Base-by-base conservation (phyloP, 2,888 invertebrate genomes). In the Ormia ochracea region DNA sequence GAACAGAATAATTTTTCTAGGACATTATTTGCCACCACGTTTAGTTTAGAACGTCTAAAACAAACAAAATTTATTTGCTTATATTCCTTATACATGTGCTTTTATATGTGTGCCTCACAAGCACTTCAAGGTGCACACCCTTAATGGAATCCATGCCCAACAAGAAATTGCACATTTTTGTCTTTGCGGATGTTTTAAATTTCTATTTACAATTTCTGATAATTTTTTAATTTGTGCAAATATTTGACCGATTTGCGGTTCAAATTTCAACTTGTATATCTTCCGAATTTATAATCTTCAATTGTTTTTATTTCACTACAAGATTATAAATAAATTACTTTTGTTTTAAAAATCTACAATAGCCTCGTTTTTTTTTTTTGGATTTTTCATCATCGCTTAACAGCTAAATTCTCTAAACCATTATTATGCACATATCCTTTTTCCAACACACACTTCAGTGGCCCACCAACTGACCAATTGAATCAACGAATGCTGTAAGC, bases 201-300 rank as follows among this genome's bases (percentile, higher is more conserved):
- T 81, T 82, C 41, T 72, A 61, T 76, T 76, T 72, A 68, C 83
- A 81, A 82, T 82, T 83, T 82, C 59, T 86, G 86, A 86, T 87
- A 83, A 84, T 83, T 85, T 86, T 87, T 87, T 86, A 86, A 87
- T 87, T 85, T 87, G 83, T 84, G 83, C 78, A 83, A 87, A 87
- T 48, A 74, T 65, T 66, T 28, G 50, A 66, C 59, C 74, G 68
- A 80, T 76, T 80, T 80, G 72, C 33, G 80, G 76, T 50, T 56
- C 48, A 72, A 38, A 41, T 66, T 66, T 72, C 54, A 28, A 28
- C 50, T 26, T 19, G 9, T 21, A 61, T 23, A 33, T 12, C 2
- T 31, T 31, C n/a, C n/a, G n/a, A n/a, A n/a, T n/a, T n/a, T n/a
- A n/a, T n/a, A n/a, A n/a, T n/a, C n/a, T n/a, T n/a, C n/a, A n/a